Evolutionary conservation across 92 coral and sea anemone genomes (phyloP), one percentile per base, ranked within the genome.

Genomic region (Palythoa grandiflora): DNA sequence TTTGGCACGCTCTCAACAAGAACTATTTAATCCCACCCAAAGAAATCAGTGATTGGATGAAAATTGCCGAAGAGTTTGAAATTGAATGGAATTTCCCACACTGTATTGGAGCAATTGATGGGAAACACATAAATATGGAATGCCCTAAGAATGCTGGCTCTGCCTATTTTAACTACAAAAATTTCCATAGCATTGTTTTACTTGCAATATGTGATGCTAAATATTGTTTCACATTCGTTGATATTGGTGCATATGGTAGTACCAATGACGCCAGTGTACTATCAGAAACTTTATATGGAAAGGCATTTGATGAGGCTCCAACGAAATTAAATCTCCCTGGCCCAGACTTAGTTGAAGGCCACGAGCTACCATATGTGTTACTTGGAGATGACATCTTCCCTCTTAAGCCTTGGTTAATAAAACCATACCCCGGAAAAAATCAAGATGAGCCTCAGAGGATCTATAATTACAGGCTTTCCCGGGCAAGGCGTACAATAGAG

Each of bases 401-500:
- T 21, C 84, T 87, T 1, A 90, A 90, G 44, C 90, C 85, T 38
- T 90, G 84, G 90, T 87, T 90, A 5, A 73, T 90, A 79, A 90
- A 90, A 51, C 90, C 90, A 21, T 91, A 80, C 55, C 91, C 91
- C 11, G 91, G 93, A 14, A 80, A 50, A 70, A 71, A 73, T 44
- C 78, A 87, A 3, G 65, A 38, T 48, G 88, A 91, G 71, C 14
- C 10, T 9, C 85, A 81, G 55, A 21, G 71, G 9, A 47, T 90
- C 36, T 87, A 51, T 57, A 90, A 90, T 19, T 90, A 80, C 71
- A 71, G 93, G 44, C 84, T 90, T 38, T 77, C 28, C 28, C 28
- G 28, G 28, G 28, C 28, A 28, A 79, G 90, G 70, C 61, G 93
- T 1, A 73, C 73, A 35, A 90, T 87, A 53, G 88, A 87, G 51